These are phyloP conservation scores for Danaus melanippus DNA, from an alignment of 1,140 invertebrate genomes.

Conservation along the genomic window DNA sequence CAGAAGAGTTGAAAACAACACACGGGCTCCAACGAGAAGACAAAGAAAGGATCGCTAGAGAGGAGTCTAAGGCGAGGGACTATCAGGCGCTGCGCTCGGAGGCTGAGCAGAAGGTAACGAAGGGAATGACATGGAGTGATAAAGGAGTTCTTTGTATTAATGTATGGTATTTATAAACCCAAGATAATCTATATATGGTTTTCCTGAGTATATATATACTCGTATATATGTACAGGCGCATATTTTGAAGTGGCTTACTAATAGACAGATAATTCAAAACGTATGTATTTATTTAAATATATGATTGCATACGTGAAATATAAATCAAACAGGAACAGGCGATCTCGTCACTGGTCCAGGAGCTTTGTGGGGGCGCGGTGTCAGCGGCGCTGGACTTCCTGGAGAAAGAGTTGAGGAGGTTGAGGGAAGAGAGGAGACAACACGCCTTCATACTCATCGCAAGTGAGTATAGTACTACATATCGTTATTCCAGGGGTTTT, in stretches of 20 bases:
- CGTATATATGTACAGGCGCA: too few relatives aligned
- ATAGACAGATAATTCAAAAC: too few relatives aligned
- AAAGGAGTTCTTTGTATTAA: too few relatives aligned
- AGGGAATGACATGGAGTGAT: neutral
- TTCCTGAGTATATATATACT: too few relatives aligned
- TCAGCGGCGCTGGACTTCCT: constrained; percentile 80
- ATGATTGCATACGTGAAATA: neutral
- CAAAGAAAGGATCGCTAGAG: constrained; percentile 57
- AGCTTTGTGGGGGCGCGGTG: constrained; percentile 77
- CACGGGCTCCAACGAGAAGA: constrained; percentile 74
- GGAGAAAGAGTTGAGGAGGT: constrained; percentile 80
- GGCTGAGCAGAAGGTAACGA: constrained; percentile 43
- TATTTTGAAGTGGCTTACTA: too few relatives aligned
- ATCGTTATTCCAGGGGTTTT: too few relatives aligned
- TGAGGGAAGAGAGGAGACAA: constrained; percentile 80
- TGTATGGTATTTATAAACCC: too few relatives aligned
- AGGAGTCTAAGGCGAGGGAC: constrained; percentile 45
- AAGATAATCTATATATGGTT: too few relatives aligned
- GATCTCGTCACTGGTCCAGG: constrained; percentile 69
- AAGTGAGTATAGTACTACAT: constrained; percentile 28
- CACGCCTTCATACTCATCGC: constrained; percentile 76
- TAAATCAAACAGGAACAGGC: constrained; percentile 51
- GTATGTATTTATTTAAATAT: too few relatives aligned
- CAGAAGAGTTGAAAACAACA: constrained; percentile 77
- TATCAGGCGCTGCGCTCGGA: constrained; percentile 37